Base-by-base conservation (phyloP, 2,113 vertebrate genomes). In the Tretioscincus oriximinensis region DNA sequence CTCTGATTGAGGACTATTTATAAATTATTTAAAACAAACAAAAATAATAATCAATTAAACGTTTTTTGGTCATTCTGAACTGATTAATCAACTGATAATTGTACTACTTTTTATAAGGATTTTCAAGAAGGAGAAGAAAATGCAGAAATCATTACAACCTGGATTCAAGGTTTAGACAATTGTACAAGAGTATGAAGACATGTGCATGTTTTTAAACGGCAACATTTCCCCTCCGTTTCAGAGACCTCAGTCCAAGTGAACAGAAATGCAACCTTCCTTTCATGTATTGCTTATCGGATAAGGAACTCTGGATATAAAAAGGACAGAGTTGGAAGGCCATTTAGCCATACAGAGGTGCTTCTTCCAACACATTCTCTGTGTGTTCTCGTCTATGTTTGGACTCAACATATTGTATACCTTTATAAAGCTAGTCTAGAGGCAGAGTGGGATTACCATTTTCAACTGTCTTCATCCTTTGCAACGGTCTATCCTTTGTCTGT, bases 111-210 rank as follows among this genome's bases (percentile, higher is more conserved):
- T 84, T 86, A 66, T 86, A 90, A 82, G 78, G 78, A 90, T 87
- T 90, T 90, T 86, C 73, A 89, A 86, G 64, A 66, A 45, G 88
- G 86, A 83, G 54, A 81, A 86, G 82, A 41, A 84, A 18, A 58
- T 14, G 54, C 72, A 72, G 86, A 90, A 89, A 92, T 90, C 92
- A 72, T 81, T 81, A 90, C 86, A 87, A 90, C 92, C 73, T 91
- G 87, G 86, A 88, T 92, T 81, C 89, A 78, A 87, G 86, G 76
- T 92, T 92, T 84, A 88, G 91, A 90, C 81, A 89, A 87, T 85
- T 93, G 87, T 92, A 88, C 84, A 89, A 78, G 81, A 76, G 84
- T 78, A 85, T 81, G 89, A 92, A 90, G 83, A 83, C 69, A 76
- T 85, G 76, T 76, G 51, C 81, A 45, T 26, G 12, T 84, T 89